phyloP scores from a whole-genome alignment of 1,140 invertebrate genomes.

The Parapsyche elsis region DNA sequence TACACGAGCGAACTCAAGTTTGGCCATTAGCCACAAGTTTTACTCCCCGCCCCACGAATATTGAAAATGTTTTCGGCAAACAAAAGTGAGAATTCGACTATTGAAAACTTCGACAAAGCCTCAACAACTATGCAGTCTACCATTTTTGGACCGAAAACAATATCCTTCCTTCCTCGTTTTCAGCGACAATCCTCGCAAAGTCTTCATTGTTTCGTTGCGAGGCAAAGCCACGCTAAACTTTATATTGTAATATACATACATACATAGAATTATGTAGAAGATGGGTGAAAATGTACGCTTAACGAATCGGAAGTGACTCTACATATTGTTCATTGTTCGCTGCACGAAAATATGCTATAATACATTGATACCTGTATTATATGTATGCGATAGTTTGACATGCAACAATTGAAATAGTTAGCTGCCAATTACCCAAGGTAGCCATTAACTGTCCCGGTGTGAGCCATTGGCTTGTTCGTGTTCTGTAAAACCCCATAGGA shows the following conservation, averaged over 20 bases:
- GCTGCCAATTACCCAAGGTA: neutral
- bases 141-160: neutral
- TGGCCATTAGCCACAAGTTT: constrained; percentile 16
- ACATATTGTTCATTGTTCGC: no score
- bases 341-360: no score
- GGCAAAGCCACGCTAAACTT: no score
- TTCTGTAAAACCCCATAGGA: neutral
- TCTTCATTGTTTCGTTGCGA: no score
- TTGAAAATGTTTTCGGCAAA: neutral
- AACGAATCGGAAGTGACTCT: no score
- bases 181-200: no score
- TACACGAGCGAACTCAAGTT: constrained; percentile 2
- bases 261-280: no score
- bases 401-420: no score
- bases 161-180: neutral
- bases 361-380: no score
- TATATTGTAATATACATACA: no score
- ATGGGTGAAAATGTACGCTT: no score
- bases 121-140: neutral
- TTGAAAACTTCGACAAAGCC: constrained; percentile 2
- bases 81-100: constrained; percentile 24
- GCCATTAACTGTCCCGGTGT: neutral
- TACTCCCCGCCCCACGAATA: neutral
- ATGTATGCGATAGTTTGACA: no score
- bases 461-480: neutral